Evolutionary conservation across 2,113 vertebrate species (phyloP).

Genomic region (Saguinus imperator): DNA sequence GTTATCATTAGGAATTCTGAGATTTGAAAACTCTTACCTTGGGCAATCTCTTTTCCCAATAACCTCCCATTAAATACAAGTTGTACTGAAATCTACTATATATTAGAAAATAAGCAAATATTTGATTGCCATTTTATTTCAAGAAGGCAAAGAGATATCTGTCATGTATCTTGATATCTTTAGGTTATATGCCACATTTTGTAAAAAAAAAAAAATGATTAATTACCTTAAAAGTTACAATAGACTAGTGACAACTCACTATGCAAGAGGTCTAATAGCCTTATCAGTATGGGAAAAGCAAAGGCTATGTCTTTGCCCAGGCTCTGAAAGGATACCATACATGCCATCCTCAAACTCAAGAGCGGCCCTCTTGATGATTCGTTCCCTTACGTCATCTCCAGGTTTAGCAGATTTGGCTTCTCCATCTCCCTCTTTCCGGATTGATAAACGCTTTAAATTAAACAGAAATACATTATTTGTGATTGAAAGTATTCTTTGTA

Average conservation of each 20-base stretch:
- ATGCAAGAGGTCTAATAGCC: not conserved
- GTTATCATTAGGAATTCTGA: not conserved
- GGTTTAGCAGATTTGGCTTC: slow-evolving; percentile 89
- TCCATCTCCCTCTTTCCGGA: slow-evolving; percentile 86
- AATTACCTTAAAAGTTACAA: not conserved
- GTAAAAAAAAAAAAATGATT: not conserved
- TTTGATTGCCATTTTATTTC: not conserved
- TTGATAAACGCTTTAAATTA: slow-evolving; percentile 90
- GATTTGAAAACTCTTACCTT: slow-evolving; percentile 14
- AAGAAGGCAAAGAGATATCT: not conserved
- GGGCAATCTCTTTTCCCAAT: not conserved
- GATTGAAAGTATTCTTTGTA: not conserved
- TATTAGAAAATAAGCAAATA: not conserved
- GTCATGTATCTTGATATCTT: not conserved
- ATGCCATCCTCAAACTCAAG: slow-evolving; percentile 99
- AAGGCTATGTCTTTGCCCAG: not conserved
- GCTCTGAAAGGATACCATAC: slow-evolving; percentile 93
- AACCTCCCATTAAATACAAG: slow-evolving; percentile 25
- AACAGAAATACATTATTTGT: slow-evolving; percentile 51
- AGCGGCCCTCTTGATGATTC: slow-evolving; percentile 96
- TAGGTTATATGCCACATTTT: not conserved
- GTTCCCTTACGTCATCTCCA: slow-evolving; percentile 92
- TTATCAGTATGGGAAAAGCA: not conserved
- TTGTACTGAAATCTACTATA: not conserved
- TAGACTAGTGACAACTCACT: not conserved